Evolutionary conservation across 2,888 invertebrate genomes (phyloP).

Genomic region (Cataglyphis altisquamis): DNA sequence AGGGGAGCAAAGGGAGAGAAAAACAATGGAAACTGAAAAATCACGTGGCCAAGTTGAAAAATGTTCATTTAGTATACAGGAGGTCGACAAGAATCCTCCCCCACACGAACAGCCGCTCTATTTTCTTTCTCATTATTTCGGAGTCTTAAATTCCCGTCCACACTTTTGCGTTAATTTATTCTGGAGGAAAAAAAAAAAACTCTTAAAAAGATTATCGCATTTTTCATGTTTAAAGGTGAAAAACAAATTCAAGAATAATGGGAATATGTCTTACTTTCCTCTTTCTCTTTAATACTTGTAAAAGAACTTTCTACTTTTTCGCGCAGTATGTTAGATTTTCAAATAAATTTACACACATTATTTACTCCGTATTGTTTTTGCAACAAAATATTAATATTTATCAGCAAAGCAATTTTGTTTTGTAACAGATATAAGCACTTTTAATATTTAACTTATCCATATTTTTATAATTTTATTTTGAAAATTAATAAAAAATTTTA

Average conservation of each 20-base stretch:
- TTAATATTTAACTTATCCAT: slow-evolving; percentile 15
- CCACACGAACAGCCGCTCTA: slow-evolving; percentile 9
- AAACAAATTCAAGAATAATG: slow-evolving; percentile 33
- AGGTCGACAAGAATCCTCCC: slow-evolving; percentile 52
- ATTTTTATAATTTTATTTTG: not conserved
- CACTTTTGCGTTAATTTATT: slow-evolving; percentile 27
- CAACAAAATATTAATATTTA: not conserved
- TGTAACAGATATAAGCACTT: not conserved
- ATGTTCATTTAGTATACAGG: slow-evolving; percentile 54
- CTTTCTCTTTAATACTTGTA: not conserved
- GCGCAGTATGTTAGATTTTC: not conserved
- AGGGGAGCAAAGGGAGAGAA: slow-evolving; percentile 17
- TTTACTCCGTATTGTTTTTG: not conserved
- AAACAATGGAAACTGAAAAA: slow-evolving; percentile 50
- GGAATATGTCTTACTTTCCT: not conserved
- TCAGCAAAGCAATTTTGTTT: not conserved
- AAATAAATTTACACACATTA: not conserved
- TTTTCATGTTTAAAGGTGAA: slow-evolving; percentile 20
- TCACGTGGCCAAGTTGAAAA: slow-evolving; percentile 52
- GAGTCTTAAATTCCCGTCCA: slow-evolving; percentile 5
- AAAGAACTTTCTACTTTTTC: not conserved
- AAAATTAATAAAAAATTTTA: not conserved
- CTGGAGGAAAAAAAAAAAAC: not conserved
- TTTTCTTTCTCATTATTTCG: slow-evolving; percentile 42
- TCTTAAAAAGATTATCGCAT: slow-evolving; percentile 6